Evolutionary conservation across 1,140 invertebrate species (phyloP), one percentile per base, ranked within the genome.

Genomic region (Drosophila oshimai): DNA sequence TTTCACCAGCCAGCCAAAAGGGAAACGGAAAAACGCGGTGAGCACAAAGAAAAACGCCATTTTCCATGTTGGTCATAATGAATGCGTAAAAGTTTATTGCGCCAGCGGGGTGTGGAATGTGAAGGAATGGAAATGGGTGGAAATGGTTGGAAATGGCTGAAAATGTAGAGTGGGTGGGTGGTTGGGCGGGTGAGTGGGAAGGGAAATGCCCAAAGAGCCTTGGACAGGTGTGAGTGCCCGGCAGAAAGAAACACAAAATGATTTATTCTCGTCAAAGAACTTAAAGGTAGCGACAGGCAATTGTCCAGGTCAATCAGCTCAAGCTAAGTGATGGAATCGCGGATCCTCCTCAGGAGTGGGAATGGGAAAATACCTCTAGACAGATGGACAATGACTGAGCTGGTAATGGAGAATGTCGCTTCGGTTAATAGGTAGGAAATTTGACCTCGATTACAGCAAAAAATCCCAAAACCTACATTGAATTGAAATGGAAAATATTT

Each of bases 41-140:
- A 41, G 55, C 55, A 62, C 69, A 73, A 72, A 73, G 69, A 62
- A 64, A 67, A 73, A 72, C 42, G 68, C 55, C 69, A 73, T 72
- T 72, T 72, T 72, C 68, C 68, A 71, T 73, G 69, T 72, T 70
- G 68, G 46, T 61, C 69, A 71, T 72, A 72, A 72, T 72, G 69
- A 72, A 72, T 72, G 69, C 68, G 69, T 72, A 73, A 73, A 73
- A 73, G 41, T 73, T 73, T 62, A 72, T 62, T 65, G 62, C 62
- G 58, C 31, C 62, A 65, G 42, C 34, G 33, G 44, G 62, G 31
- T 50, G 26, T 50, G 34, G 44, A 50, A 41, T 50, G 62, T 17
- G 18, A 49, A 13, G 61, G 22, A 64, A 41, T 33, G 57, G 55
- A 36, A 28, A 13, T 24, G 29, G 6, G 15, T 10, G 12, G 9